Evolutionary conservation across 2,888 invertebrate genomes (phyloP).

Genomic region (Tachina lurida): DNA sequence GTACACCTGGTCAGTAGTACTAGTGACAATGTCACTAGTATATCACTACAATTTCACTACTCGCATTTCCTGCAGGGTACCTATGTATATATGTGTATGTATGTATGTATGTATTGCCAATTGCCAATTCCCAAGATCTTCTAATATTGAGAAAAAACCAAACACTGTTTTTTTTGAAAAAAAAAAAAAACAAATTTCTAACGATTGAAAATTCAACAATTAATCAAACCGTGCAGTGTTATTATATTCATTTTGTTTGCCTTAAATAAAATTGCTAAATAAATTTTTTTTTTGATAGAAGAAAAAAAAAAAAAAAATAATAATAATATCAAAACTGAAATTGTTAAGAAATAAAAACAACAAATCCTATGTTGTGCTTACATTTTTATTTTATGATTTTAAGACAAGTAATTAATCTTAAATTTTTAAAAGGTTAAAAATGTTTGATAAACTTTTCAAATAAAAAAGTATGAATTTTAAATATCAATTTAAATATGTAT

Average conservation of each 20-base stretch:
- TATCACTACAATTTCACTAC: too few relatives aligned
- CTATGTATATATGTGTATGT: too few relatives aligned
- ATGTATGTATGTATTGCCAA: not conserved
- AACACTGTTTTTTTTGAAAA: slow-evolving; percentile 10
- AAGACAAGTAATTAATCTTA: slow-evolving; percentile 63
- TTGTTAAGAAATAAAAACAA: not conserved
- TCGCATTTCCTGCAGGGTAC: too few relatives aligned
- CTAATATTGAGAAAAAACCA: not conserved
- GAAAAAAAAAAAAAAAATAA: slow-evolving; percentile 2
- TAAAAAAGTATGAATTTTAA: slow-evolving; percentile 11
- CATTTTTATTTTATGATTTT: slow-evolving; percentile 35
- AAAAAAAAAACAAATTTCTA: slow-evolving; percentile 16
- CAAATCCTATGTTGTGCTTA: not conserved
- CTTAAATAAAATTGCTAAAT: slow-evolving; percentile 26
- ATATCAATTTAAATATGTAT: slow-evolving; percentile 32
- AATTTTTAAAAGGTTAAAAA: slow-evolving; percentile 59
- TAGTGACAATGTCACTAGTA: too few relatives aligned
- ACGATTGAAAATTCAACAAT: slow-evolving; percentile 38
- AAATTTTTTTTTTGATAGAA: not conserved
- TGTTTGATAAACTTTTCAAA: not conserved
- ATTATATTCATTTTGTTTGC: slow-evolving; percentile 2
- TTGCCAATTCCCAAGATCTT: slow-evolving; percentile 2
- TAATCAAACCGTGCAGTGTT: slow-evolving; percentile 34
- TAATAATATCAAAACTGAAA: not conserved
- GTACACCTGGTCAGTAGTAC: too few relatives aligned